Evolutionary conservation across 1,140 invertebrate species (phyloP).

Genomic region (Apis laboriosa): DNA sequence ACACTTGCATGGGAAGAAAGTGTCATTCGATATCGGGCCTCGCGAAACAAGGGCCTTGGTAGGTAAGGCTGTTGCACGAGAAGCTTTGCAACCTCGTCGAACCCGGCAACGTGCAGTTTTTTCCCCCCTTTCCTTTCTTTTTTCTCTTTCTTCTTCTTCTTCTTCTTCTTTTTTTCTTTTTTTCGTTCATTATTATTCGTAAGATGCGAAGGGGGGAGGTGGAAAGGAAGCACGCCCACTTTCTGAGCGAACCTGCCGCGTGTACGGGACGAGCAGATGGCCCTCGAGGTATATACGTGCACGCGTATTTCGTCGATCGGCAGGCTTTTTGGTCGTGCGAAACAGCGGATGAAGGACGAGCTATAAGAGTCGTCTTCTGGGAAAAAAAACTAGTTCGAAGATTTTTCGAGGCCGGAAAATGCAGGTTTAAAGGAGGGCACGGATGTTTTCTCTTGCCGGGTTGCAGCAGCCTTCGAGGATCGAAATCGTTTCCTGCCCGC

Average conservation of each 20-base stretch:
- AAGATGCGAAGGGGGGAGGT: conserved; percentile 31
- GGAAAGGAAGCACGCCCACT: conserved; percentile 67
- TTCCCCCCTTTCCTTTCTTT: background rate
- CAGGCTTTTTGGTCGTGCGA: conserved; percentile 37
- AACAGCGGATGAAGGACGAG: conserved; percentile 21
- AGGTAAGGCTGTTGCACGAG: background rate
- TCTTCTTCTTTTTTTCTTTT: background rate
- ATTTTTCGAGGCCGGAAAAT: conserved; percentile 21
- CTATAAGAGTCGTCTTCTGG: conserved; percentile 31
- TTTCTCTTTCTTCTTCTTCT: background rate
- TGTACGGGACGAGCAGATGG: conserved; percentile 70
- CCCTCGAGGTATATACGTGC: conserved; percentile 46
- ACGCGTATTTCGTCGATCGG: conserved; percentile 42
- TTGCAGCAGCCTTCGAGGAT: background rate
- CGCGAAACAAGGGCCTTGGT: background rate
- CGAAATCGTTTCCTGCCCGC: background rate
- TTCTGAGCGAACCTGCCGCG: conserved; percentile 62
- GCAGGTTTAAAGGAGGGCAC: background rate
- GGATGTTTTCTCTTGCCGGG: background rate
- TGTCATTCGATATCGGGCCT: conserved; percentile 53
- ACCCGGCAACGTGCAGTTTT: conserved; percentile 36
- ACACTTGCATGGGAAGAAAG: conserved; percentile 55
- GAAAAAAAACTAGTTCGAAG: conserved; percentile 37
- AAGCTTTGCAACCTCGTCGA: conserved; percentile 27
- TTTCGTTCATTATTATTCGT: conserved; percentile 22